Evolutionary conservation across 2,113 vertebrate species (phyloP).

Genomic region (Fukomys damarensis): DNA sequence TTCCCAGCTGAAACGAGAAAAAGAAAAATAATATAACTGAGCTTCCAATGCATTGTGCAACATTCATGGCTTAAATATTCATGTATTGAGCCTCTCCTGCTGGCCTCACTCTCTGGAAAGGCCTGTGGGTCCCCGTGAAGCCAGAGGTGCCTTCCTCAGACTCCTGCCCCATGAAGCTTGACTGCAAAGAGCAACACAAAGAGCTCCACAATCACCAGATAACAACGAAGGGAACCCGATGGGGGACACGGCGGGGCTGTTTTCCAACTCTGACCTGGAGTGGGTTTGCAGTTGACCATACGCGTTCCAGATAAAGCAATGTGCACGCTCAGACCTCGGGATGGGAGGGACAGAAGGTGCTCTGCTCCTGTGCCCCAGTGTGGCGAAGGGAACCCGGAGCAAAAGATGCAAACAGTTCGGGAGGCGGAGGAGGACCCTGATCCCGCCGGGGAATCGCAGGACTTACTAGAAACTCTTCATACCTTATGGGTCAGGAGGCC

Average conservation of each 20-base stretch:
- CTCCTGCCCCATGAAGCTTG: background rate
- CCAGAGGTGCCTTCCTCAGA: background rate
- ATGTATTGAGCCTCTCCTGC: background rate
- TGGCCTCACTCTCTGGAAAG: background rate
- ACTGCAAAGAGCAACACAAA: background rate
- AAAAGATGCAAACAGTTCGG: fast-evolving
- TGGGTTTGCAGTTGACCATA: background rate
- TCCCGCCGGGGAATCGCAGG: background rate
- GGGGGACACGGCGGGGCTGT: too few species aligned
- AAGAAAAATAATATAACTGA: conserved; percentile 36
- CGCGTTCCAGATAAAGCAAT: background rate
- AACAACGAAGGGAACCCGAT: background rate
- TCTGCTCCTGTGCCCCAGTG: fast-evolving
- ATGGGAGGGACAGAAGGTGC: background rate
- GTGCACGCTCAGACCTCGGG: background rate
- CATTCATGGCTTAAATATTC: background rate
- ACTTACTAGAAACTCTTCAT: background rate
- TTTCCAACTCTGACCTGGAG: background rate
- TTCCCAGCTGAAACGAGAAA: conserved; percentile 91
- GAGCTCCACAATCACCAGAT: too few species aligned
- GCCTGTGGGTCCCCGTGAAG: background rate
- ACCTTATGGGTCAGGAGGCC: background rate
- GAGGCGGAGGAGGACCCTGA: background rate
- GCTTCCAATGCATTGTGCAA: background rate
- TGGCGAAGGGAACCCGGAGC: background rate